Percentiles rank a stretch among this genome's conserved stretches.
These are phyloP conservation scores for Rostratula benghalensis DNA, from an alignment of 2,113 vertebrate genomes.

Conservation along the genomic window DNA sequence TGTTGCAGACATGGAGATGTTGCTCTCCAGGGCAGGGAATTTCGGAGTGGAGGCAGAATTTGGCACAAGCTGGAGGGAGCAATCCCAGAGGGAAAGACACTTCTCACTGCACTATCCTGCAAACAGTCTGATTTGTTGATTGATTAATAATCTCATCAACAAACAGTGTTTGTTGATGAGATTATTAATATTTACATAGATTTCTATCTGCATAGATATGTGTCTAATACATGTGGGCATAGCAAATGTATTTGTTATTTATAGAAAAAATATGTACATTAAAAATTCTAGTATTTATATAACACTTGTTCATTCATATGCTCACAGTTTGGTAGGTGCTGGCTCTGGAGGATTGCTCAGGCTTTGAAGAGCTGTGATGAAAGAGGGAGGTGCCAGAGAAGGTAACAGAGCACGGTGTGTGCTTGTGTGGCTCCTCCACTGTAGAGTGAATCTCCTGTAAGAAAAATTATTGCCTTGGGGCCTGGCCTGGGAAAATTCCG, in stretches of 20 bases:
- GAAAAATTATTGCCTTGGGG: not conserved
- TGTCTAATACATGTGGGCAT: not conserved
- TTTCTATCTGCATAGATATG: not conserved
- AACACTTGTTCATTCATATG: not conserved
- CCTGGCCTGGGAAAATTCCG: not conserved
- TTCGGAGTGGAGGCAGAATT: not conserved
- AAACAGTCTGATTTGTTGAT: not conserved
- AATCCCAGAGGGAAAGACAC: not conserved
- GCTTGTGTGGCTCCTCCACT: not conserved
- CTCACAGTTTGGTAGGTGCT: not conserved
- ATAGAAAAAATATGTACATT: not conserved
- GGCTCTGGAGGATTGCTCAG: not conserved
- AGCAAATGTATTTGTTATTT: not conserved
- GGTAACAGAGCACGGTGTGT: not conserved
- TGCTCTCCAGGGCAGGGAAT: not conserved
- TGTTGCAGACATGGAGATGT: not conserved
- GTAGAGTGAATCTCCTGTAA: not conserved
- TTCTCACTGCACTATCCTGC: not conserved
- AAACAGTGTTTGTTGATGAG: not conserved
- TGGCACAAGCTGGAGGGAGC: not conserved
- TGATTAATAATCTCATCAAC: no score
- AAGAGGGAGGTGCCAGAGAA: not conserved
- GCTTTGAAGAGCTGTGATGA: not conserved
- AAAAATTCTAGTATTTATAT: conserved; percentile 3
- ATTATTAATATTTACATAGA: not conserved